These are phyloP conservation scores for Tyrannus savana DNA, from an alignment of 2,113 vertebrate species.

Conservation along the genomic window DNA sequence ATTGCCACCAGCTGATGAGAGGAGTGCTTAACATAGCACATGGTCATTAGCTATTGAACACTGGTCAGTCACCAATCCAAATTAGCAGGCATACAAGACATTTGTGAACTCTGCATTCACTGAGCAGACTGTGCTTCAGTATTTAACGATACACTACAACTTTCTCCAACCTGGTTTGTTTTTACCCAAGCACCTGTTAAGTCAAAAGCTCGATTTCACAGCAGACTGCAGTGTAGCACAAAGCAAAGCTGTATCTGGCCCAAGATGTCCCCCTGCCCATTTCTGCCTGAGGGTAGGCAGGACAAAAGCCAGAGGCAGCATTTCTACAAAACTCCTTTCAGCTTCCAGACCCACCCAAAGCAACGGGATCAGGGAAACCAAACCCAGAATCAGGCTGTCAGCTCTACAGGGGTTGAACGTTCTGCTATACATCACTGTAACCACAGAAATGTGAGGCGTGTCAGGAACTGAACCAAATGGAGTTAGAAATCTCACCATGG, in stretches of 20 bases:
- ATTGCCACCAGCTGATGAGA: not conserved
- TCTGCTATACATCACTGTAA: not conserved
- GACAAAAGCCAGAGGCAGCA: not conserved
- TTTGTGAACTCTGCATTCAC: not conserved
- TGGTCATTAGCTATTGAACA: not conserved
- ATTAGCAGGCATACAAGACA: not conserved
- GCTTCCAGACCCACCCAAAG: not conserved
- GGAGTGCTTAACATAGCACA: rapidly evolving
- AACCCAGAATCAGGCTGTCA: not conserved
- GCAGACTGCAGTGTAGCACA: not conserved
- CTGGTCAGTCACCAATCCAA: not conserved
- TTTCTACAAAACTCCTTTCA: not conserved
- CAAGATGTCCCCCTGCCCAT: not conserved
- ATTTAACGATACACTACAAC: not conserved
- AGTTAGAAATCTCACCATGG: not conserved
- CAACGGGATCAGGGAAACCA: not conserved
- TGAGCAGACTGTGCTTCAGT: not conserved
- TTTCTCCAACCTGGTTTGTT: not conserved
- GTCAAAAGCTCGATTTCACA: not conserved
- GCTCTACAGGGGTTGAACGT: not conserved
- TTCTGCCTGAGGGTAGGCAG: not conserved
- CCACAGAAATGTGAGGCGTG: not conserved
- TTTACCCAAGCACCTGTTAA: rapidly evolving
- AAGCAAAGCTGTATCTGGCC: not conserved
- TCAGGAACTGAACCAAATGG: not conserved